Conservation (phyloP, 2,113 vertebrate genomes). For the Sakesphorus luctuosus region DNA sequence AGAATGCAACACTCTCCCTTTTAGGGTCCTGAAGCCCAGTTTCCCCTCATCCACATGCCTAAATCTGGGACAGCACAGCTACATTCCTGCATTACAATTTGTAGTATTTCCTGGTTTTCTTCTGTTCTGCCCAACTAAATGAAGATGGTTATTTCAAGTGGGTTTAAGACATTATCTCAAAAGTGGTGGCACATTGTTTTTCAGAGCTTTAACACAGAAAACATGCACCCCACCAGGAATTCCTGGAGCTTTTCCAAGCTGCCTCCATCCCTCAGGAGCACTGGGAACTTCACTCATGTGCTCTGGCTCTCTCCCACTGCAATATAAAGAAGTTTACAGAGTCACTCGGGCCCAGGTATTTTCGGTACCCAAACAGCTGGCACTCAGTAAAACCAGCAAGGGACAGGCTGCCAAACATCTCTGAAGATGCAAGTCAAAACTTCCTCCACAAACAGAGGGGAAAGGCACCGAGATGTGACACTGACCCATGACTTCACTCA, state of each 20-base stretch:
- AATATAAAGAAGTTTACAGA: not conserved
- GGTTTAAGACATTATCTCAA: not conserved
- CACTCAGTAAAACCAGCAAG: not conserved
- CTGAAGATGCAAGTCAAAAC: not conserved
- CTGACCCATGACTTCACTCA: not conserved
- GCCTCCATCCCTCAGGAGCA: not conserved
- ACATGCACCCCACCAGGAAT: not conserved
- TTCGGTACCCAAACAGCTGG: not conserved
- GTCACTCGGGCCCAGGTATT: not conserved
- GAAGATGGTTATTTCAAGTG: not conserved
- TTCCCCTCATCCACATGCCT: not conserved
- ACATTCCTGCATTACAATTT: not conserved
- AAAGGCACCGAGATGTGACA: not conserved
- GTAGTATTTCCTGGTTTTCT: not conserved
- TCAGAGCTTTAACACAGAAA: not conserved
- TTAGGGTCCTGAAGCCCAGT: accelerated
- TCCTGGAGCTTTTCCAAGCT: not conserved
- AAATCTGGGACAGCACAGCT: not conserved
- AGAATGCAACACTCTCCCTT: not conserved
- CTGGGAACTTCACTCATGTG: accelerated
- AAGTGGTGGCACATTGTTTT: not conserved
- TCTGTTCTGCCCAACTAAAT: not conserved
- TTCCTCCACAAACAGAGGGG: not conserved
- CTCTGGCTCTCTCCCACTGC: not conserved
- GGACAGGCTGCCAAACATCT: not conserved